Base-by-base conservation (phyloP, 2,113 vertebrate species). In the Mus pahari region DNA sequence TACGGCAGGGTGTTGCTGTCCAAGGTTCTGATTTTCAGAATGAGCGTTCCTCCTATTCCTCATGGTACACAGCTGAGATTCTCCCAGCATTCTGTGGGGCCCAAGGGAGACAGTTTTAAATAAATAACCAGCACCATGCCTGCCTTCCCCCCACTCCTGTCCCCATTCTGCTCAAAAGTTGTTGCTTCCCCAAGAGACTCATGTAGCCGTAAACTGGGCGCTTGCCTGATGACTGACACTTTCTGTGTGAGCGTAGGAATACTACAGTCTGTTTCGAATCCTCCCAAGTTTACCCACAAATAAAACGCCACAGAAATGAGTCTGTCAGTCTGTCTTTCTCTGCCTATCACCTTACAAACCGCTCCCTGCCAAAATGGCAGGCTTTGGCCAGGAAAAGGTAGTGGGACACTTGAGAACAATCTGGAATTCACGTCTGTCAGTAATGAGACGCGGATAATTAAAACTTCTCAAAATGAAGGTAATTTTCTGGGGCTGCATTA, bases 401-500 rank as follows among this genome's bases (percentile, higher is more conserved):
- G 16, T 33, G 66, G 58, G 71, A 75, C 17, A 31, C 78, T 84
- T 68, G 68, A 92, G 83, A 86, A 58, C 39, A 73, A 89, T 73
- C 33, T 68, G 55, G 90, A 94, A 95, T 90, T 31, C 64, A n/a
- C 36, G 11, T 39, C 82, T 94, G 92, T 91, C 45, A 86, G 58
- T 84, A 91, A 95, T 53, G 89, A 94, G 77, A 88, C 78, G 42
- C 39, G 95, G 62, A 91, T 94, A 95, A 97, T 92, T 64, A 94
- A 78, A 96, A 92, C 77, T 78, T 90, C 50, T 62, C 89, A 16
- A 94, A 96, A 95, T 96, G 66, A 96, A 97, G 91, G 92, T 90
- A 95, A 95, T 94, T 97, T 87, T 55, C 92, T 90, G 97, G 90
- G 95, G 70, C 66, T 92, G 75, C 64, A 89, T 95, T 94, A 96